Percentiles rank a stretch among this genome's conserved stretches.
phyloP scores from a whole-genome alignment of 2,113 vertebrate genomes.

The Dipodomys merriami region DNA sequence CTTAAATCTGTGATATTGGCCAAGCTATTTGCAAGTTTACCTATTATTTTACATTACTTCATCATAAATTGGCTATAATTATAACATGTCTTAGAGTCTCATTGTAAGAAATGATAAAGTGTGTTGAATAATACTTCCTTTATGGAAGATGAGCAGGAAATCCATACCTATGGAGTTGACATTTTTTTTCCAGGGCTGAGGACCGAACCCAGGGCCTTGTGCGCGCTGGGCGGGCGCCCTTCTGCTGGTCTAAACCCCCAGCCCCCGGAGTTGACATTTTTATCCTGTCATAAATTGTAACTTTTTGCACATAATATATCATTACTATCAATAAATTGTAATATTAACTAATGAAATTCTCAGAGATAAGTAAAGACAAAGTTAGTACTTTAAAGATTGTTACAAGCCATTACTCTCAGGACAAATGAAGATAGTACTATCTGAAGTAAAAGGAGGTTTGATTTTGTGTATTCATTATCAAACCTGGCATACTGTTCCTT shows the following conservation, averaged over 20 bases:
- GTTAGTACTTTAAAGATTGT: not conserved
- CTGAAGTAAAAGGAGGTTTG: not conserved
- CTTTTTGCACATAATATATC: not conserved
- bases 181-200: not conserved
- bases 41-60: not conserved
- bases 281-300: constrained; percentile 19
- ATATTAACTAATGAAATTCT: constrained; percentile 27
- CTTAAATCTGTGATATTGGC: not conserved
- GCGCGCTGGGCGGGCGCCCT: no score
- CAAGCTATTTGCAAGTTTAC: not conserved
- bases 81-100: not conserved
- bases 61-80: not conserved
- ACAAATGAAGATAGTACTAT: not conserved
- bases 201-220: no score
- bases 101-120: not conserved
- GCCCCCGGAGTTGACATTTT: not conserved
- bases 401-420: not conserved
- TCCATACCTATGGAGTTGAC: not conserved
- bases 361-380: constrained; percentile 7
- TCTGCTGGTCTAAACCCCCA: no score
- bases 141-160: not conserved
- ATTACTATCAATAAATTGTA: not conserved
- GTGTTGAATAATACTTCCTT: not conserved
- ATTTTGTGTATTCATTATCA: constrained; percentile 49
- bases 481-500: not conserved